Conservation (phyloP, 2,888 invertebrate genomes). For the Perizoma affinitatum region DNA sequence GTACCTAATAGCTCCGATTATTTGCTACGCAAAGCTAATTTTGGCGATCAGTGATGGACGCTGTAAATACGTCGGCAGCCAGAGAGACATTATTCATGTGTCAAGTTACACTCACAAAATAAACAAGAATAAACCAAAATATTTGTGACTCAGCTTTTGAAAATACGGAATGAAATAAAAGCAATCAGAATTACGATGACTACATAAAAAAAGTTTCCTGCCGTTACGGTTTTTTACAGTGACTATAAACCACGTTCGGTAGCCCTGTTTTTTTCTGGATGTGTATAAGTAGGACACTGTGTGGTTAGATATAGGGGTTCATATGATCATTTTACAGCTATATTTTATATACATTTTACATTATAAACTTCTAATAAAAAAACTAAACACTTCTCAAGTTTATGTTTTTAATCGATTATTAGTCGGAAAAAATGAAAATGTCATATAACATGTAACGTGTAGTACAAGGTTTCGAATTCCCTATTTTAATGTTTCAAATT, state of each 20-base stretch:
- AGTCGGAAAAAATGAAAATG: too few relatives aligned
- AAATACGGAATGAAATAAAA: slow-evolving; percentile 21
- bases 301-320: slow-evolving; percentile 3
- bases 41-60: slow-evolving; percentile 32
- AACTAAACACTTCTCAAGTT: too few relatives aligned
- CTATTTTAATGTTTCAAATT: too few relatives aligned
- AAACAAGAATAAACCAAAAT: slow-evolving; percentile 6
- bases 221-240: slow-evolving; percentile 48
- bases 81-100: slow-evolving; percentile 6
- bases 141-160: slow-evolving; percentile 10
- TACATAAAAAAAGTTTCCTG: slow-evolving; percentile 20
- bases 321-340: neutral
- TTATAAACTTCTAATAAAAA: too few relatives aligned
- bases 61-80: slow-evolving; percentile 7
- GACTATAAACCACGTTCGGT: slow-evolving; percentile 46
- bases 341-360: too few relatives aligned
- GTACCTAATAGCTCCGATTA: slow-evolving; percentile 46
- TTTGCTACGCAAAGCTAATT: slow-evolving; percentile 46
- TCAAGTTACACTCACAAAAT: slow-evolving; percentile 1
- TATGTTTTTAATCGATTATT: too few relatives aligned
- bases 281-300: slow-evolving; percentile 3
- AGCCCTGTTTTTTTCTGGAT: slow-evolving; percentile 24
- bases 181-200: slow-evolving; percentile 23
- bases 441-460: too few relatives aligned
- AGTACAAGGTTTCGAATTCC: too few relatives aligned